Base-by-base conservation (phyloP, 2,797 vertebrate genomes). In the Euthynnus affinis region DNA sequence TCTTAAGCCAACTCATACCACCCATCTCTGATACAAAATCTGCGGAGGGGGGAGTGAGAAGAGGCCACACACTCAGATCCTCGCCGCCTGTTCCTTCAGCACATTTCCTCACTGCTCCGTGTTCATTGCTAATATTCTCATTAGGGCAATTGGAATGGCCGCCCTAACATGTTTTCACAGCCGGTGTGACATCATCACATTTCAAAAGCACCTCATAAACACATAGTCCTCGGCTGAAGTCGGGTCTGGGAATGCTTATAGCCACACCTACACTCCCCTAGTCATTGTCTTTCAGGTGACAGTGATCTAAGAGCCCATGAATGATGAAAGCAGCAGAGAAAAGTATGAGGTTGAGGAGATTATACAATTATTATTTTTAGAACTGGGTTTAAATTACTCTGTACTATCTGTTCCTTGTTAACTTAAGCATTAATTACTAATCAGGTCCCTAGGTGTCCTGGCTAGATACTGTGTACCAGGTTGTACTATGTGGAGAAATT, bases 151-250 rank as follows among this genome's bases (percentile, higher is more conserved):
- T 23, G 73, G 78, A 86, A 44, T 58, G 51, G 69, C 79, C 56
- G 69, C 52, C 18, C 71, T 27, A 76, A 83, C 76, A 52, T 92
- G 93, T 93, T 95, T 93, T 93, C 83, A 89, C 91, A 93, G 92
- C 90, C 88, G 86, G 59, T 81, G 91, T 94, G 93, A 95, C 92
- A 92, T 94, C 93, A 93, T 92, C 81, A 85, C 77, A 67, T 93
- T 88, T 93, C 78, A 87, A 87, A 91, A 87, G 81, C 89, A 88
- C 84, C 88, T 87, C 88, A 86, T 91, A 91, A 94, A 91, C 83
- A 83, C 85, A 66, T 51, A 80, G 85, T 80, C 57, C 37, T 81
- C 12, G 12, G 48, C 82, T 76, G 85, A 84, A 87, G 83, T 82
- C 53, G 78, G 57, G 85, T 88, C 84, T 86, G 87, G 83, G 80